Percentiles rank a stretch among this genome's conserved stretches.
Conservation (phyloP, 2,888 invertebrate species). For the Napeogenes sylphis region DNA sequence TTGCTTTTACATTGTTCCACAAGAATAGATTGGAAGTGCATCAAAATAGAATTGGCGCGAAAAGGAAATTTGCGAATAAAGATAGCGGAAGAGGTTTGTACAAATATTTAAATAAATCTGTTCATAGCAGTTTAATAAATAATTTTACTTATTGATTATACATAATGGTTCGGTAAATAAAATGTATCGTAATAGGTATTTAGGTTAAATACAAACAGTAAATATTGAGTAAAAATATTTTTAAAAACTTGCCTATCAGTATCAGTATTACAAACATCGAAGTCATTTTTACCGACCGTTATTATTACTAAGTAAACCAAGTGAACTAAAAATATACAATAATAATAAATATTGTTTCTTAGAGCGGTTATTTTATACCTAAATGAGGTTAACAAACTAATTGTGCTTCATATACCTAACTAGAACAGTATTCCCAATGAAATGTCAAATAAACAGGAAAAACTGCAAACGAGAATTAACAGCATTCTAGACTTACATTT, state of each 20-base stretch:
- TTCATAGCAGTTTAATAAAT: background rate
- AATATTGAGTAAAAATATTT: background rate
- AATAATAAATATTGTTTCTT: too few species aligned
- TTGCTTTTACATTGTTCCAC: slow-evolving; percentile 62
- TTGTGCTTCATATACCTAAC: too few species aligned
- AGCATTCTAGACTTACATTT: slow-evolving; percentile 6
- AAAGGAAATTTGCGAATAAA: slow-evolving; percentile 50
- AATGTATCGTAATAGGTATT: too few species aligned
- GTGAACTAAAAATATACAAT: too few species aligned
- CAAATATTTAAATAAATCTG: slow-evolving; percentile 17
- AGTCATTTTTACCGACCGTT: too few species aligned
- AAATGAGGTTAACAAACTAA: too few species aligned
- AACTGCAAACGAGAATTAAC: background rate
- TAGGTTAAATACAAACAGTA: background rate
- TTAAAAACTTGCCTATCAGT: too few species aligned
- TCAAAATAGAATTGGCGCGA: slow-evolving; percentile 45
- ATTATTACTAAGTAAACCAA: too few species aligned
- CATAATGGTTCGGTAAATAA: background rate
- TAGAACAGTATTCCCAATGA: background rate
- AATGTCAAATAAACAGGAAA: background rate
- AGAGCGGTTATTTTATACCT: too few species aligned
- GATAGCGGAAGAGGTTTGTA: slow-evolving; percentile 52
- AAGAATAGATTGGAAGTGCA: slow-evolving; percentile 58
- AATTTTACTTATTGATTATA: background rate
- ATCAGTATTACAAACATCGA: too few species aligned